These are phyloP conservation scores for Pachycephus smyrnensis DNA, from an alignment of 2,888 invertebrate genomes.

Conservation along the genomic window DNA sequence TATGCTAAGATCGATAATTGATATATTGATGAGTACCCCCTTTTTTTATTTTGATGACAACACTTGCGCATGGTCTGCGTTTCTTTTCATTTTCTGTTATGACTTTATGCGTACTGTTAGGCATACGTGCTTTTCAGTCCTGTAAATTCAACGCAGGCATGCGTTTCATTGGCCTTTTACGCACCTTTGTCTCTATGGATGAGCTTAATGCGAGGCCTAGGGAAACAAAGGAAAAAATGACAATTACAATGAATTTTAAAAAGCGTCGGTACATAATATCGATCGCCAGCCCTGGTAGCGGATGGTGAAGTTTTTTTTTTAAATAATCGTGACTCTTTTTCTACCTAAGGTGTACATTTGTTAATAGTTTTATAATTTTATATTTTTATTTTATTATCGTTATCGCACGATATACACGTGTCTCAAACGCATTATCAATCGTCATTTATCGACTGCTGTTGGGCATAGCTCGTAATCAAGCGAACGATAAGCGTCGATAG, in stretches of 20 bases:
- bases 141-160: background rate
- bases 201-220: background rate
- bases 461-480: background rate
- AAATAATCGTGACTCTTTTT: background rate
- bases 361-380: constrained; percentile 62
- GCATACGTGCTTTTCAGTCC: background rate
- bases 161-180: background rate
- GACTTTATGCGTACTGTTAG: background rate
- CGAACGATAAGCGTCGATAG: background rate
- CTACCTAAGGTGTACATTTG: constrained; percentile 57
- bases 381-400: constrained; percentile 25
- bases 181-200: background rate
- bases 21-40: background rate
- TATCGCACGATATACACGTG: constrained; percentile 20
- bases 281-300: background rate
- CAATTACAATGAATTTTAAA: background rate
- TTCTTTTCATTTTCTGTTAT: background rate
- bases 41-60: background rate
- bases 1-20: background rate
- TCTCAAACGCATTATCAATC: constrained; percentile 9
- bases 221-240: background rate
- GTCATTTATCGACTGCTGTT: background rate
- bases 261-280: background rate
- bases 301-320: background rate
- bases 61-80: background rate